Percentiles rank a stretch among this genome's conserved stretches.
These are phyloP conservation scores for Dromococcyx pavoninus DNA, from an alignment of 2,797 vertebrate genomes.

Conservation along the genomic window DNA sequence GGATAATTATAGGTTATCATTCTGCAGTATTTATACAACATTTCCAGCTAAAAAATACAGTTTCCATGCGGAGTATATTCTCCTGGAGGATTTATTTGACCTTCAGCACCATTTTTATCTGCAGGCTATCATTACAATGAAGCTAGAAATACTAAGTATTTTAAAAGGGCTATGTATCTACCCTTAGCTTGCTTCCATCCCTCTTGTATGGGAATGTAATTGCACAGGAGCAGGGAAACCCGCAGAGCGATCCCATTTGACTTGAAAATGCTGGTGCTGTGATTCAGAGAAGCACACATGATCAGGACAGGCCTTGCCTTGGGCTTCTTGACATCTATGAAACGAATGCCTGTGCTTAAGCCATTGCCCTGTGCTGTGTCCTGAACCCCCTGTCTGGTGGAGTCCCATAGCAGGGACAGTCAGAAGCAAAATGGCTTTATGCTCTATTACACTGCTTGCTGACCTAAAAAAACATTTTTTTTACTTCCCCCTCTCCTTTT, in stretches of 20 bases:
- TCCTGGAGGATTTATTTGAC: conserved; percentile 54
- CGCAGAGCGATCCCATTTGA: background rate
- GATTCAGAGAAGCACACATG: background rate
- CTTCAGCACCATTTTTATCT: conserved; percentile 60
- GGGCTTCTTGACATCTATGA: background rate
- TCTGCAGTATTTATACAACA: conserved; percentile 52
- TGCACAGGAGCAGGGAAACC: background rate
- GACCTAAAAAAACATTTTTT: no score
- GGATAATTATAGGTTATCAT: conserved; percentile 48
- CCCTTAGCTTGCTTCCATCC: background rate
- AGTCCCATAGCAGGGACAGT: background rate
- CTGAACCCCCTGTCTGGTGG: background rate
- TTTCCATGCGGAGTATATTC: conserved; percentile 32
- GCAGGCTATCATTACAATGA: conserved; percentile 44
- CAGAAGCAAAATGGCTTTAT: background rate
- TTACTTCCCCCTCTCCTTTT: background rate
- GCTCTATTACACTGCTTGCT: background rate
- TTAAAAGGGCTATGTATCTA: background rate
- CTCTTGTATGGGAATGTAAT: background rate
- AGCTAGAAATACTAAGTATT: conserved; percentile 17
- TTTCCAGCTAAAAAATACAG: conserved; percentile 26
- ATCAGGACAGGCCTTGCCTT: background rate
- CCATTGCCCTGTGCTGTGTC: background rate
- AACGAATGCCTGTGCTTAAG: background rate
- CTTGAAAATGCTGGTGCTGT: background rate